phyloP scores from a whole-genome alignment of 2,113 vertebrate species.

The Indicator maculatus region DNA sequence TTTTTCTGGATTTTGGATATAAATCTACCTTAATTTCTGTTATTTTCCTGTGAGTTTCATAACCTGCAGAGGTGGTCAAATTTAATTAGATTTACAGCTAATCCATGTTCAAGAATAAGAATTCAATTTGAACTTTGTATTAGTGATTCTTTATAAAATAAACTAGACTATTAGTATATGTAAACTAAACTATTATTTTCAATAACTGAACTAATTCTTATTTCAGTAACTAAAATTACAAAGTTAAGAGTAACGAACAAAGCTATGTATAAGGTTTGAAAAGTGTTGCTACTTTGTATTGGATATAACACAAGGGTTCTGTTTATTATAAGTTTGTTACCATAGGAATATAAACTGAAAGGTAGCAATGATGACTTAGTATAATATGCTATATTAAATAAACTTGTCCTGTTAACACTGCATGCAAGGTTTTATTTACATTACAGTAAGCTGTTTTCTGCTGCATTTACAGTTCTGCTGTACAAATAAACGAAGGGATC shows the following conservation, averaged over 20 bases:
- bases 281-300: constrained; percentile 39
- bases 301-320: constrained; percentile 67
- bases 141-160: background rate
- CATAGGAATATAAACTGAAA: constrained; percentile 80
- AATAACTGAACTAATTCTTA: background rate
- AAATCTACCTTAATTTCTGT: background rate
- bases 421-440: constrained; percentile 72
- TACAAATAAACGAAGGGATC: constrained; percentile 71
- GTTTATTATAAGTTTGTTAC: constrained; percentile 78
- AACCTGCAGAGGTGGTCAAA: background rate
- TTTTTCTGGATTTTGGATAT: background rate
- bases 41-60: background rate
- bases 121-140: background rate
- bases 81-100: background rate
- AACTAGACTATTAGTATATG: background rate
- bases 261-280: background rate
- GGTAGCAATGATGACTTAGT: constrained; percentile 74
- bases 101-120: background rate
- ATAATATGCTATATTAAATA: constrained; percentile 77
- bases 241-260: background rate
- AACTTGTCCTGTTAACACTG: constrained; percentile 67
- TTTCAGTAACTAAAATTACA: background rate
- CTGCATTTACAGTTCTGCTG: constrained; percentile 71
- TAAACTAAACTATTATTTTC: background rate
- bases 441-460: constrained; percentile 78